These are phyloP conservation scores for Ylistrum balloti DNA, from an alignment of 1,140 invertebrate species.

Conservation along the genomic window DNA sequence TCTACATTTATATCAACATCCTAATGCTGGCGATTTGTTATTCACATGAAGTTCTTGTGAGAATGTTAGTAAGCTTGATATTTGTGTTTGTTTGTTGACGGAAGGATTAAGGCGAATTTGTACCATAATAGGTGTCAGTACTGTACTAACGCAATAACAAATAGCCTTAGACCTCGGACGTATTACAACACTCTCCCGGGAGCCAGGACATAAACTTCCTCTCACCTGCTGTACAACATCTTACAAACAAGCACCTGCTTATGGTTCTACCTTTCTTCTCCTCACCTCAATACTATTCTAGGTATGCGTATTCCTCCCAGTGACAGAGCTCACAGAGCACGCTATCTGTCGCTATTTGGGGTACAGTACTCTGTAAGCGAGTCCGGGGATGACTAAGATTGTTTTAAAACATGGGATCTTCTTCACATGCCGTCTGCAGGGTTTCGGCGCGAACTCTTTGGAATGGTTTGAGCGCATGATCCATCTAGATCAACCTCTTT, in stretches of 20 bases:
- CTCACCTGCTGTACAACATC: neutral
- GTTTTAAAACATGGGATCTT: slow-evolving; percentile 35
- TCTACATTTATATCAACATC: no score
- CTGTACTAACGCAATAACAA: neutral
- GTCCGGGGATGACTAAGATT: slow-evolving; percentile 14
- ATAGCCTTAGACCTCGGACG: neutral
- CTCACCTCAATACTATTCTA: slow-evolving; percentile 19
- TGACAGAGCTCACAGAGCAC: neutral
- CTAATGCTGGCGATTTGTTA: no score
- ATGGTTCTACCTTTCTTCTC: neutral
- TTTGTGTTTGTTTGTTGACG: neutral
- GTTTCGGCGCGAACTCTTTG: slow-evolving; percentile 31
- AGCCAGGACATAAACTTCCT: neutral
- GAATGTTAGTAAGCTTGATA: neutral
- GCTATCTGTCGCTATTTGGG: slow-evolving; percentile 18
- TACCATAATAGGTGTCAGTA: slow-evolving; percentile 21
- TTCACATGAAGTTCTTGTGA: no score
- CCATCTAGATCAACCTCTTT: slow-evolving; percentile 38
- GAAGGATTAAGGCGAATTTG: slow-evolving; percentile 2
- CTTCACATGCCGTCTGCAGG: slow-evolving; percentile 29
- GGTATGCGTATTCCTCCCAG: slow-evolving; percentile 31
- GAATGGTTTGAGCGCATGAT: slow-evolving; percentile 37
- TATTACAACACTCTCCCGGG: neutral
- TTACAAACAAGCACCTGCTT: neutral
- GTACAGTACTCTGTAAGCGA: neutral